Percentiles rank a stretch among this genome's conserved stretches.
These are phyloP conservation scores for Heliangelus exortis DNA, from an alignment of 2,797 vertebrate genomes.

Conservation along the genomic window DNA sequence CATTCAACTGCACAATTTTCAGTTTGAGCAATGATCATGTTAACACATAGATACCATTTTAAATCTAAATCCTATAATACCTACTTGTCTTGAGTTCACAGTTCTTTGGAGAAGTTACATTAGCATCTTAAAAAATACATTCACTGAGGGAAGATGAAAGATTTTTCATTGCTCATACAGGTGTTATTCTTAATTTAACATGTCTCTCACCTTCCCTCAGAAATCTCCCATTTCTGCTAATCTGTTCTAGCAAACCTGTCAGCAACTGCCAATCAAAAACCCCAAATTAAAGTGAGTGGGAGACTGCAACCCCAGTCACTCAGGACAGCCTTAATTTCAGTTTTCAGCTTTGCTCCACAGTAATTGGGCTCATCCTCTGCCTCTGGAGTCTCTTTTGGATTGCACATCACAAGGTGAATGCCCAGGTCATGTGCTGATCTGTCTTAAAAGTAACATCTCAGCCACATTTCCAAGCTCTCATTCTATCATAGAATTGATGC, in stretches of 20 bases:
- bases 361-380: not conserved
- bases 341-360: not conserved
- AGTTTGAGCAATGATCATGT: not conserved
- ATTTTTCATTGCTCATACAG: not conserved
- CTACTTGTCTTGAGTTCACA: not conserved
- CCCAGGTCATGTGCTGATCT: not conserved
- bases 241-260: constrained; percentile 11
- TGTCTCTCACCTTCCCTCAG: not conserved
- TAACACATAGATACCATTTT: not conserved
- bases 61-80: not conserved
- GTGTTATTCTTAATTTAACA: constrained; percentile 24
- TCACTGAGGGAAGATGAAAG: not conserved
- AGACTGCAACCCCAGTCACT: not conserved
- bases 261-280: not conserved
- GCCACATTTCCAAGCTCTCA: not conserved
- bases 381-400: not conserved
- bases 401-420: not conserved
- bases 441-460: not conserved
- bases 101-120: not conserved
- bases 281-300: not conserved
- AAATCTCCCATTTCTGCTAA: constrained; percentile 1
- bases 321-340: not conserved
- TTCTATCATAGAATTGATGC: not conserved
- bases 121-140: not conserved
- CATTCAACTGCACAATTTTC: not conserved